A percentile compares a stretch with the other conserved stretches of the same genome.
Evolutionary conservation across 2,888 invertebrate species (phyloP).

Genomic region (Drosophila prostipennis): DNA sequence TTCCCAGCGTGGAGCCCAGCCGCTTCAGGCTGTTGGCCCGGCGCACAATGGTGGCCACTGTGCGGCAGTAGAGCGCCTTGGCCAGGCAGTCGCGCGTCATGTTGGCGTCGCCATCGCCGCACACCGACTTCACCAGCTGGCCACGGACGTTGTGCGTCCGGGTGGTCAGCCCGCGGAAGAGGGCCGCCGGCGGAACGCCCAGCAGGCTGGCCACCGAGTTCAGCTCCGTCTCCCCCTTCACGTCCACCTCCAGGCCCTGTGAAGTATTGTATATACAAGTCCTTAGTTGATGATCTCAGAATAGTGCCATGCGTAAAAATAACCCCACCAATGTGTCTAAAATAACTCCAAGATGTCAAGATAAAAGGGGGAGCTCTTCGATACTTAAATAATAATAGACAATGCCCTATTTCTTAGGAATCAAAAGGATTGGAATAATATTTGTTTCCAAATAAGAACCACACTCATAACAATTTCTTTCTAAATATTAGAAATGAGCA

Average conservation of each 20-base stretch:
- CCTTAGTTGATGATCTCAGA: neutral
- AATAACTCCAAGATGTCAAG: too few relatives aligned
- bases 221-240: conserved; percentile 92
- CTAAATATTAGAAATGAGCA: too few relatives aligned
- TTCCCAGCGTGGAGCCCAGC: conserved; percentile 92
- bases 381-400: too few relatives aligned
- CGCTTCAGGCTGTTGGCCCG: conserved; percentile 95
- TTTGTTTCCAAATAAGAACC: too few relatives aligned
- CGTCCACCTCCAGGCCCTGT: conserved; percentile 89
- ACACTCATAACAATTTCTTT: too few relatives aligned
- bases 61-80: conserved; percentile 96
- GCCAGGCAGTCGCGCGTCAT: conserved; percentile 95
- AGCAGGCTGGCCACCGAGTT: conserved; percentile 94
- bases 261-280: neutral
- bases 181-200: conserved; percentile 85
- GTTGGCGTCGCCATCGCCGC: conserved; percentile 94
- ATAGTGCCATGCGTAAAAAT: neutral
- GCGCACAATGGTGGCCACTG: conserved; percentile 96
- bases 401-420: too few relatives aligned
- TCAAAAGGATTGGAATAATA: too few relatives aligned
- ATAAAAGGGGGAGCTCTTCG: too few relatives aligned
- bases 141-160: conserved; percentile 92
- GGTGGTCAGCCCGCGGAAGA: conserved; percentile 91
- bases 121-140: conserved; percentile 91
- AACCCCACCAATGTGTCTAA: neutral